Evolutionary conservation across 2,888 invertebrate genomes (phyloP).

Genomic region (Stratiomys singularior): DNA sequence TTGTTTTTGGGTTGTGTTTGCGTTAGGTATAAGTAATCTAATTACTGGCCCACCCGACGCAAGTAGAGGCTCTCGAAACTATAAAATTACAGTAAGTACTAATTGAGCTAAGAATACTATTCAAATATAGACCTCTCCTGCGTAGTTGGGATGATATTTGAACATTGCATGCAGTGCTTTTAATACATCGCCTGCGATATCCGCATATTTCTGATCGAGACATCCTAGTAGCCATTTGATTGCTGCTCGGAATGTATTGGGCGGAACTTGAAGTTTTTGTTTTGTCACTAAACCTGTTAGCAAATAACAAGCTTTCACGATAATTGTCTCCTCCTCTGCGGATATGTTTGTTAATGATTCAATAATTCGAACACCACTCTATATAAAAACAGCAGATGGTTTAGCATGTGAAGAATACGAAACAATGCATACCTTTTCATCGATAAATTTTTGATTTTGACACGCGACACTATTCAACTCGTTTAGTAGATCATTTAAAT

Average conservation of each 20-base stretch:
- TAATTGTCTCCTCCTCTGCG: conserved; percentile 68
- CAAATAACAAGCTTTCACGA: conserved; percentile 70
- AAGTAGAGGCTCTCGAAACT: conserved; percentile 54
- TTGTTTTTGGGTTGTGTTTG: conserved; percentile 33
- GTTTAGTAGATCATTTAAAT: conserved; percentile 69
- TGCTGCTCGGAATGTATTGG: conserved; percentile 62
- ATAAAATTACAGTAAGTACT: conserved; percentile 7
- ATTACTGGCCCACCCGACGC: conserved; percentile 53
- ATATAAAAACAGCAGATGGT: neutral
- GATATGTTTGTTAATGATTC: conserved; percentile 55
- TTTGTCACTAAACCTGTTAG: conserved; percentile 68
- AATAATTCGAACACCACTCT: conserved; percentile 53
- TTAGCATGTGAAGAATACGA: neutral
- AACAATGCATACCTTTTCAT: conserved; percentile 52
- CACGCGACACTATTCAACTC: conserved; percentile 74
- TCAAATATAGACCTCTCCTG: conserved; percentile 48
- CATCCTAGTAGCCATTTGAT: conserved; percentile 67
- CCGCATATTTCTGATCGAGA: conserved; percentile 57
- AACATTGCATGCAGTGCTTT: conserved; percentile 54
- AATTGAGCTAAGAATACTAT: neutral
- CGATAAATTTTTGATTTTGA: conserved; percentile 60
- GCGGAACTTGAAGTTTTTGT: conserved; percentile 67
- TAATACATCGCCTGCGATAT: conserved; percentile 55
- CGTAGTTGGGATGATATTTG: conserved; percentile 52
- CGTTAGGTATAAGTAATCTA: conserved; percentile 38